phyloP scores from a whole-genome alignment of 2,888 invertebrate species.

The Apodemia mormo region DNA sequence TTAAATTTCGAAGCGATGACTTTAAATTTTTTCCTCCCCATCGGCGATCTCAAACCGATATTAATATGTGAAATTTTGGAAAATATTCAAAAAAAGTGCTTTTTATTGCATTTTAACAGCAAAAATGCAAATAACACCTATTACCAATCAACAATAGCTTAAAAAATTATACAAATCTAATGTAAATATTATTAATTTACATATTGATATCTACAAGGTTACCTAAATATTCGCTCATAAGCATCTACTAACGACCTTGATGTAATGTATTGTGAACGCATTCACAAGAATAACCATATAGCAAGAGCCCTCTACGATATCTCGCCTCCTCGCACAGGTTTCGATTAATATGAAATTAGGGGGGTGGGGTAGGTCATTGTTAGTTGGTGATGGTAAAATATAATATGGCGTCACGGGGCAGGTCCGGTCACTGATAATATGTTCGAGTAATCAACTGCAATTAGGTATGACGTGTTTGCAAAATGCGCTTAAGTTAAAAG shows the following conservation, averaged over 20 bases:
- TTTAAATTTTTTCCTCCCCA: too few relatives aligned
- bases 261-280: constrained; percentile 19
- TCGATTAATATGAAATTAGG: constrained; percentile 33
- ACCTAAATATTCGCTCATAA: constrained; percentile 14
- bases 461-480: constrained; percentile 59
- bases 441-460: constrained; percentile 57
- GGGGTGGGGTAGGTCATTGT: constrained; percentile 40
- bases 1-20: too few relatives aligned
- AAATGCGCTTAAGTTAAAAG: constrained; percentile 30
- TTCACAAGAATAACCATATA: constrained; percentile 27
- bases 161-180: neutral
- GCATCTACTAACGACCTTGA: constrained; percentile 4
- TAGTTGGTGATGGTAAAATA: constrained; percentile 42
- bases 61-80: too few relatives aligned
- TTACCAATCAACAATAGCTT: too few relatives aligned
- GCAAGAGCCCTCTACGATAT: constrained; percentile 23
- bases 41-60: too few relatives aligned
- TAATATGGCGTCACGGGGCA: constrained; percentile 49
- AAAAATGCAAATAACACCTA: too few relatives aligned
- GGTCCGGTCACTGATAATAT: constrained; percentile 46
- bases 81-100: too few relatives aligned
- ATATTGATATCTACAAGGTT: constrained; percentile 19
- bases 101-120: too few relatives aligned
- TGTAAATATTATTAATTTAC: constrained; percentile 14
- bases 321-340: constrained; percentile 13